phyloP scores from a whole-genome alignment of 1,140 invertebrate genomes.

The Gonatopus flavifemur region DNA sequence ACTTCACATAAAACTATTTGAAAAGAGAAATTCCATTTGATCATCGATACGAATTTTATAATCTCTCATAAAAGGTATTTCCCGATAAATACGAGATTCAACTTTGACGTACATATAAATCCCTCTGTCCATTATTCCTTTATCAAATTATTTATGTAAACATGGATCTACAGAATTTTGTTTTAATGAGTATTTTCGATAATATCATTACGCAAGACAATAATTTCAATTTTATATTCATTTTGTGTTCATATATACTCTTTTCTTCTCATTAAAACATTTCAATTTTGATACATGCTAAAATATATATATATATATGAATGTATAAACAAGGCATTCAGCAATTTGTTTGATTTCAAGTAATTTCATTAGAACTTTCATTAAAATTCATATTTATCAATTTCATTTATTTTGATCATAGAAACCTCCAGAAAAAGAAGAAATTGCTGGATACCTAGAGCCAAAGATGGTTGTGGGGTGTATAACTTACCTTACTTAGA shows the following conservation, averaged over 20 bases:
- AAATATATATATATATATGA: constrained; percentile 35
- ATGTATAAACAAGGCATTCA: constrained; percentile 35
- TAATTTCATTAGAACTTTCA: too few species aligned
- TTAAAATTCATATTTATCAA: too few species aligned
- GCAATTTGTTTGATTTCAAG: constrained; percentile 33
- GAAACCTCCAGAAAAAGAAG: too few species aligned
- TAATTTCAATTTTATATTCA: background rate
- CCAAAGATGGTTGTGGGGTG: constrained; percentile 57
- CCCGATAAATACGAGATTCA: too few species aligned
- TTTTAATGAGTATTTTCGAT: constrained; percentile 33
- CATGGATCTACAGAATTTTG: constrained; percentile 33
- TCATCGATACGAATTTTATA: too few species aligned
- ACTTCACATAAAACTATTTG: too few species aligned
- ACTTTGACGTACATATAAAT: too few species aligned
- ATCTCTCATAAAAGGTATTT: too few species aligned
- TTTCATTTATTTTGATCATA: too few species aligned
- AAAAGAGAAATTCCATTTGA: too few species aligned
- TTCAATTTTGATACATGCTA: constrained; percentile 39
- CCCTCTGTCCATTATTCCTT: constrained; percentile 48
- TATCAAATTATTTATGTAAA: constrained; percentile 36
- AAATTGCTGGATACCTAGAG: constrained; percentile 44
- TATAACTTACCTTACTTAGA: constrained; percentile 50
- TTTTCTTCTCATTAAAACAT: constrained; percentile 22
- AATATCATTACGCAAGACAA: too few species aligned
- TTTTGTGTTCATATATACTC: background rate